Conservation (phyloP, 2,797 vertebrate genomes). For the Sebastes iracundus region DNA sequence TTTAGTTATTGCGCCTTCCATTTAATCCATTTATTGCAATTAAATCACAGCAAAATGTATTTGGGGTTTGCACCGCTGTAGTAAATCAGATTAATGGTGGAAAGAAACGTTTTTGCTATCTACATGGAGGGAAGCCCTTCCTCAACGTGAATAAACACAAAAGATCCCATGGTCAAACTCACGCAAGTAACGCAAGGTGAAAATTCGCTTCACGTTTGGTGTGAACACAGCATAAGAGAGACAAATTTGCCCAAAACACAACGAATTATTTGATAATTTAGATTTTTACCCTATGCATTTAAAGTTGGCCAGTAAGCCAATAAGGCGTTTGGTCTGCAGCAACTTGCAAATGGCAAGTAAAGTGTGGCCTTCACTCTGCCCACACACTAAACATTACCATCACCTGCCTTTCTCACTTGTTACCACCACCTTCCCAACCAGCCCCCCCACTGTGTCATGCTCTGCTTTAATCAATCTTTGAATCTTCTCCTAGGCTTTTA, state of each 20-base stretch:
- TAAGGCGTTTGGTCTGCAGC: background rate
- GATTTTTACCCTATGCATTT: background rate
- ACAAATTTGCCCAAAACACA: background rate
- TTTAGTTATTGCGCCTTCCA: background rate
- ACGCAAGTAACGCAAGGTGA: no score
- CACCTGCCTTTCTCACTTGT: constrained; percentile 58
- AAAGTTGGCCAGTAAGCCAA: background rate
- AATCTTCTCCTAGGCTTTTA: constrained; percentile 85
- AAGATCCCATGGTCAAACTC: no score
- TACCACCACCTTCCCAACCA: constrained; percentile 52
- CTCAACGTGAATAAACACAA: no score
- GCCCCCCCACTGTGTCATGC: constrained; percentile 74
- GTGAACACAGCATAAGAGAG: background rate
- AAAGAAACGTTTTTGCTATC: no score
- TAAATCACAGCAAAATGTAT: background rate
- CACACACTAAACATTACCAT: constrained; percentile 42
- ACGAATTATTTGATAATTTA: background rate
- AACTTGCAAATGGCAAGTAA: background rate
- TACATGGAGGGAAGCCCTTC: no score
- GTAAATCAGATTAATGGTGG: background rate
- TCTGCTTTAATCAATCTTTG: constrained; percentile 84
- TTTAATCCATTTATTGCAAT: background rate
- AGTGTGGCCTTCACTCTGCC: background rate
- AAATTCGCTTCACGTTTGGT: background rate
- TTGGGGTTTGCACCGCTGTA: background rate